Percentiles rank a stretch among this genome's conserved stretches.
Conservation (phyloP, 2,797 vertebrate genomes). For the Pangasius sanitwongsei region DNA sequence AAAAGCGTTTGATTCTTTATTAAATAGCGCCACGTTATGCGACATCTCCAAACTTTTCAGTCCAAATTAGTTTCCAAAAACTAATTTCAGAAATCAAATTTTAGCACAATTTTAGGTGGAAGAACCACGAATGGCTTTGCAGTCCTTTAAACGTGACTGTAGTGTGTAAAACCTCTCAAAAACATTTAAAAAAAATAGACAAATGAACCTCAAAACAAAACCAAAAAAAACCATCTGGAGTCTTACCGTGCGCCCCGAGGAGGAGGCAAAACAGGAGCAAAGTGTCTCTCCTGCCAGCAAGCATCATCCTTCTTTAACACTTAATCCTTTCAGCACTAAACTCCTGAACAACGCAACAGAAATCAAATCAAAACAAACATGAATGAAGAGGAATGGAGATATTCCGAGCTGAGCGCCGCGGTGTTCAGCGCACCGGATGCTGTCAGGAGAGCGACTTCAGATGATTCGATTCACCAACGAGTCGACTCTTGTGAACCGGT, state of each 20-base stretch:
- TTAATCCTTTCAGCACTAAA: no score
- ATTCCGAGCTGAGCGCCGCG: neutral
- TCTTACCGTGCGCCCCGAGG: neutral
- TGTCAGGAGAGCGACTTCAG: neutral
- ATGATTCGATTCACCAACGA: neutral
- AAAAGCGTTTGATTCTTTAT: neutral
- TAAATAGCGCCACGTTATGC: neutral
- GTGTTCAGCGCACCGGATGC: neutral
- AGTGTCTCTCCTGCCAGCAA: neutral
- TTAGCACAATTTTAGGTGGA: neutral
- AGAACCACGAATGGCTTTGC: neutral
- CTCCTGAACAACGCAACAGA: neutral
- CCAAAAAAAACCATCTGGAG: neutral
- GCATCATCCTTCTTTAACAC: neutral
- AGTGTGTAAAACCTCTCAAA: neutral
- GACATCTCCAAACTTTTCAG: slow-evolving; percentile 1
- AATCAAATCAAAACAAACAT: neutral
- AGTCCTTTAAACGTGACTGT: neutral
- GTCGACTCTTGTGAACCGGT: neutral
- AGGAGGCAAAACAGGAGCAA: slow-evolving; percentile 3
- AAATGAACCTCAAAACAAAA: neutral
- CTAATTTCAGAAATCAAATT: neutral
- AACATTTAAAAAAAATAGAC: neutral
- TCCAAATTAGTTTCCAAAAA: neutral
- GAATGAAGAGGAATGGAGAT: no score